Base-by-base conservation (phyloP, 2,888 invertebrate genomes). In the Ormyrus thymus region DNA sequence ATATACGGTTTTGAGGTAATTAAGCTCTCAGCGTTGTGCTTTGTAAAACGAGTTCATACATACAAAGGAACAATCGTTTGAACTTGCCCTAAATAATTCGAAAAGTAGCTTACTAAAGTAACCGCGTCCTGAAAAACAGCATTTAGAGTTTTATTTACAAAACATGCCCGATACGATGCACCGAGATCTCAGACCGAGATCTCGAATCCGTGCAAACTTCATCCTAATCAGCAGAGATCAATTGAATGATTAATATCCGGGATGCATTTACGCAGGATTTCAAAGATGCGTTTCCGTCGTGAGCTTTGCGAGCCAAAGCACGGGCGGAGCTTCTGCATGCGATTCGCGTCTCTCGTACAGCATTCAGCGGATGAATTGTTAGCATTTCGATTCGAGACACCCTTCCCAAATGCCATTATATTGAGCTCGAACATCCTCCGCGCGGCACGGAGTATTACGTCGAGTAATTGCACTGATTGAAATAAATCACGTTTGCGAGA, bases 391-490 rank as follows among this genome's bases (percentile, higher is more conserved):
- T 61, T 53, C 61, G 15, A 48, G 3, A 29, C n/a, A 45, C 15
- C 50, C 11, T 5, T n/a, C 15, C 11, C 11, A 29, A 29, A 29
- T 29, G 3, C 4, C 11, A 11, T 11, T 61, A 48, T 61, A 53
- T 9, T 7, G 10, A 15, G 46, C 29, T 29, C 15, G 56, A 53
- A 48, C 78, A 73, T 50, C 53, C 68, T 55, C 66, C 58, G 10
- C 29, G 66, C 11, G 45, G 53, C 61, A 10, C 55, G 55, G 56
- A 62, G 78, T 48, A 78, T 78, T 78, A 58, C 66, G 56, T 29
- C 48, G 55, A 70, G 79, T 79, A 79, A 81, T 81, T 81, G 81
- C 81, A 65, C 65, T 79, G 78, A 81, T 81, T 81, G 81, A 81
- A 76, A 81, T 81, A 81, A 81, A 81, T 81, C 78, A 81, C 81